Evolutionary conservation across 2,888 invertebrate species (phyloP), one percentile per base, ranked within the genome.

Genomic region (Drosophila leonis): DNA sequence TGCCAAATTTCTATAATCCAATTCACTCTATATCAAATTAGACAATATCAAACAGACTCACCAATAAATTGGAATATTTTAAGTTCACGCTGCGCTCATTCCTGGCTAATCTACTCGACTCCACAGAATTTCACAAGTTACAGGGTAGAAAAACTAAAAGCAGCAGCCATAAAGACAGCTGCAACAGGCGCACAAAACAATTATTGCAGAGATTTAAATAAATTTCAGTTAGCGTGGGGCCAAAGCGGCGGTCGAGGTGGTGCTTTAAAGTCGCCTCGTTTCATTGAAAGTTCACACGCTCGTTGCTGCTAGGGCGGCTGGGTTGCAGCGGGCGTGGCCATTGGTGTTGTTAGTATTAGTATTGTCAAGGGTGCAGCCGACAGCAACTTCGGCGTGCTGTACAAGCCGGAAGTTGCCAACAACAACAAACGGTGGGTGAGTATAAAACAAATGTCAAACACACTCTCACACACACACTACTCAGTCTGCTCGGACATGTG

Each of bases 171-270:
- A 57, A 29, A 42, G 65, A 27, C 56, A 66, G 64, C 59, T 54
- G 81, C 81, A 85, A 81, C 77, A 88, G 77, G 88, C 85, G 57
- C 44, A 75, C 74, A 78, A 74, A 84, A 84, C 84, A 87, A 84
- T 84, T 84, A 84, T 84, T 82, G 84, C 78, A 70, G 65, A 78
- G 84, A 84, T 84, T 84, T 87, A 82, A 87, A 84, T 84, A 87
- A 84, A 84, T 87, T 84, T 68, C 60, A 76, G 80, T 73, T 80
- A 49, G 72, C 52, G 44, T n/a, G 44, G 15, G 48, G 46, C 41
- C 46, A 29, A 52, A 52, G 61, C 59, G 69, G 42, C 46, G 46
- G 13, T 9, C 67, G 35, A 60, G 68, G 56, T 70, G 52, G 35
- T 20, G 75, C 65, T 59, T 62, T 71, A 62, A 65, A 65, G 75